These are phyloP conservation scores for Dorcus parallelipipedus DNA, from an alignment of 2,888 invertebrate species.

Conservation along the genomic window DNA sequence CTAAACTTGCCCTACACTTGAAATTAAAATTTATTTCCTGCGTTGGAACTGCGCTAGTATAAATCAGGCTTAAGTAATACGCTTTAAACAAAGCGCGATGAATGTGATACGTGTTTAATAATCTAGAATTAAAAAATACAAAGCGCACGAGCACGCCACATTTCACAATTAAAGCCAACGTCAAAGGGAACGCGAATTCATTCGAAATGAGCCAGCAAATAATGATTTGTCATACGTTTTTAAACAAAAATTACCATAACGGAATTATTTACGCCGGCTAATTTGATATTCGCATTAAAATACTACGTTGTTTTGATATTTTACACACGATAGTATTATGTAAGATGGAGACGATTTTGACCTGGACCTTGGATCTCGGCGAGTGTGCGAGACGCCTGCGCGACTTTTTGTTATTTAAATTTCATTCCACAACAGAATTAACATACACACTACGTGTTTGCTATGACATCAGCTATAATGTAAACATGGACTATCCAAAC, in stretches of 20 bases:
- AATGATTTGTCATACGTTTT: neutral
- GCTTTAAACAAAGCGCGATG: too few relatives aligned
- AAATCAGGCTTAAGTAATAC: too few relatives aligned
- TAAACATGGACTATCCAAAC: constrained; percentile 14
- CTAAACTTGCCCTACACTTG: too few relatives aligned
- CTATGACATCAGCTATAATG: constrained; percentile 18
- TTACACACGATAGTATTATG: constrained; percentile 4
- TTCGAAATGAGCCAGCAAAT: too few relatives aligned
- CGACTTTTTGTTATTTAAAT: constrained; percentile 17
- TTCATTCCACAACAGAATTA: constrained; percentile 19
- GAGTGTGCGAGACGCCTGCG: constrained; percentile 14
- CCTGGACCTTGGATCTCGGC: constrained; percentile 16
- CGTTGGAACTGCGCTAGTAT: too few relatives aligned
- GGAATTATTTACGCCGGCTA: neutral
- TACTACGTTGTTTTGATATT: constrained; percentile 8
- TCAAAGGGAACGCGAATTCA: too few relatives aligned
- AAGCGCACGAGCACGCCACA: too few relatives aligned
- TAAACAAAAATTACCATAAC: neutral
- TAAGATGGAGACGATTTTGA: constrained; percentile 7
- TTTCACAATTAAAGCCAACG: too few relatives aligned
- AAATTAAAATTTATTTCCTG: too few relatives aligned
- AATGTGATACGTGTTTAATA: too few relatives aligned
- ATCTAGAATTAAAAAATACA: too few relatives aligned
- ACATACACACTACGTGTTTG: constrained; percentile 18
- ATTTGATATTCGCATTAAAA: constrained; percentile 1